These are phyloP conservation scores for Pogonocherus hispidulus DNA, from an alignment of 2,888 invertebrate genomes.

Conservation along the genomic window DNA sequence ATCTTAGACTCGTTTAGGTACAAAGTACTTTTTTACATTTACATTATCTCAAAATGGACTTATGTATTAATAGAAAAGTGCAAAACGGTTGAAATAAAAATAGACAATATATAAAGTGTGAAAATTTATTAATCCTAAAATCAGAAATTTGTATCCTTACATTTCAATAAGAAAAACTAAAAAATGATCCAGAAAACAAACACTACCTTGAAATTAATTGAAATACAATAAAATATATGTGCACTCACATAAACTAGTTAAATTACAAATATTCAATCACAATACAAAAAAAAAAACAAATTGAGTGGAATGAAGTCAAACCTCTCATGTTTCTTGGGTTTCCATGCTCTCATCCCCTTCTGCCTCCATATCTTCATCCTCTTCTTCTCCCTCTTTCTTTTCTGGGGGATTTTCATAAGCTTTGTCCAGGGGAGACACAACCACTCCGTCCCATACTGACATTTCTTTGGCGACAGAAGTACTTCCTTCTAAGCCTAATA, in stretches of 20 bases:
- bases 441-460: constrained; percentile 97
- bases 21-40: too few species aligned
- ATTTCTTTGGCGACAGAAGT: constrained; percentile 80
- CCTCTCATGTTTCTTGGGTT: constrained; percentile 62
- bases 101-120: too few species aligned
- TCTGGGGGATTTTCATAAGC: constrained; percentile 90
- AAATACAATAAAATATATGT: background rate
- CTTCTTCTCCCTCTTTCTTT: constrained; percentile 80
- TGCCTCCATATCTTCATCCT: constrained; percentile 78
- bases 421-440: constrained; percentile 94
- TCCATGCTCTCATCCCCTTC: constrained; percentile 73
- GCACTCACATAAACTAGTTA: background rate
- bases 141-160: too few species aligned
- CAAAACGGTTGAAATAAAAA: too few species aligned
- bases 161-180: too few species aligned
- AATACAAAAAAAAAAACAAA: background rate
- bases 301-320: background rate
- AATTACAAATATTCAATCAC: background rate
- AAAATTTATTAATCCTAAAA: too few species aligned
- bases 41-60: too few species aligned
- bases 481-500: constrained; percentile 79
- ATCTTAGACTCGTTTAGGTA: too few species aligned
- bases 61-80: too few species aligned
- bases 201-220: background rate
- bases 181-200: background rate